Percentiles rank a stretch among this genome's conserved stretches.
These are phyloP conservation scores for Bettongia penicillata DNA, from an alignment of 2,113 vertebrate genomes.

Conservation along the genomic window DNA sequence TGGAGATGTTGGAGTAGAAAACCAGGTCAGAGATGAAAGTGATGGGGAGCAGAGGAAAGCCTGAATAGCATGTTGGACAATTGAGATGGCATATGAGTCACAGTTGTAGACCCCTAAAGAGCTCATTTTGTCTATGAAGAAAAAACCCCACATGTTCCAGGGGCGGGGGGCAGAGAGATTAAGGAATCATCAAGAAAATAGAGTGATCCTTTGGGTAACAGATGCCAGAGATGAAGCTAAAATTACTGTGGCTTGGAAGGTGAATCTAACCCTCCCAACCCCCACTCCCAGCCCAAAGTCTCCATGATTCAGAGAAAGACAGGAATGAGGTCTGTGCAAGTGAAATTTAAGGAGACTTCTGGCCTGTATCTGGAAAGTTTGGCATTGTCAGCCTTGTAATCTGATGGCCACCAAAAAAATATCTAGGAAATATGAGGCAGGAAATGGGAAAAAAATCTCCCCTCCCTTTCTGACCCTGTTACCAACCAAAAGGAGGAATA, in stretches of 20 bases:
- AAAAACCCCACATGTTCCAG: slow-evolving; percentile 36
- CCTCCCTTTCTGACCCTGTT: slow-evolving; percentile 42
- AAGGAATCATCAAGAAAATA: slow-evolving; percentile 13
- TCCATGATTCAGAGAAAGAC: slow-evolving; percentile 77
- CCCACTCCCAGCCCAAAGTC: slow-evolving; percentile 59
- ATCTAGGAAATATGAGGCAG: slow-evolving; percentile 45
- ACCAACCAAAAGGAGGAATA: slow-evolving; percentile 17
- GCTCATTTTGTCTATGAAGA: slow-evolving; percentile 53
- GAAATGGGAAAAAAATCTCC: slow-evolving; percentile 59
- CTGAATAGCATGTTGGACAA: slow-evolving; percentile 12
- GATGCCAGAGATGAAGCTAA: slow-evolving; percentile 68
- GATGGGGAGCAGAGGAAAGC: slow-evolving; percentile 20
- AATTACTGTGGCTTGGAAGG: slow-evolving; percentile 77
- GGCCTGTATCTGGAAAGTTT: slow-evolving; percentile 73
- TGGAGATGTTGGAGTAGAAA: slow-evolving; percentile 29
- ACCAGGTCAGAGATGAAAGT: slow-evolving; percentile 6
- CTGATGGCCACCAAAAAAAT: slow-evolving; percentile 68
- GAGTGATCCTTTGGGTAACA: neutral
- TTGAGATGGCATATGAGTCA: slow-evolving; percentile 10
- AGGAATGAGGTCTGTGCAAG: slow-evolving; percentile 76
- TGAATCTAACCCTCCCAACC: slow-evolving; percentile 49
- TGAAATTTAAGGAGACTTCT: slow-evolving; percentile 76
- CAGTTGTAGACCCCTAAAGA: slow-evolving; percentile 46
- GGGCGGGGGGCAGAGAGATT: neutral
- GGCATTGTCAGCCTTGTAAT: slow-evolving; percentile 72